Evolutionary conservation across 2,797 vertebrate genomes (phyloP), one percentile per base, ranked within the genome.

Genomic region (Lophius americanus): DNA sequence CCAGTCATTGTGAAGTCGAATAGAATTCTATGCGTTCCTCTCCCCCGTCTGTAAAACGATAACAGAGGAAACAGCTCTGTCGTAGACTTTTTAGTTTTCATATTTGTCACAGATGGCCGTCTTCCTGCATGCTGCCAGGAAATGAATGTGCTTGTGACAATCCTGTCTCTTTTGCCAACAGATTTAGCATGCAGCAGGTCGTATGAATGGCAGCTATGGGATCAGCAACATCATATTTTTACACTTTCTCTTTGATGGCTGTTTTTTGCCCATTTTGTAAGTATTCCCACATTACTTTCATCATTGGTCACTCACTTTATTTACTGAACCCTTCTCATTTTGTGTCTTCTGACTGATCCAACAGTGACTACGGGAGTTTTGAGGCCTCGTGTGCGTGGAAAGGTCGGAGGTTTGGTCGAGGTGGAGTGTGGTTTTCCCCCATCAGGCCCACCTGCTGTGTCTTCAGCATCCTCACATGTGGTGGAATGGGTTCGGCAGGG

Each of bases 401-500:
- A 94, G 23, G 90, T 89, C 2, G 95, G 95, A 33, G 92, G 92
- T 44, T 93, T 68, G 9, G 91, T 88, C 5, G 90, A 96, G 75
- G 79, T 99, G 88, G 87, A 89, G 69, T 99, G 97, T 52, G 89
- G 85, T 63, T 85, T 95, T 38, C 78, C 75, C 9, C 58, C 75
- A 4, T 67, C 82, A 0, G 63, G 66, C 7, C 51, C 75, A 0
- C 64, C 43, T 8, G 60, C 55, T 3, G 70, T 42, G 52, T 68
- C 84, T 37, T 55, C 85, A 1, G 81, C 67, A 5, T 92, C 95
- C 0, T 92, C 91, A 49, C 95, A 95, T 1, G 96, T 98, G 87
- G 94, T 98, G 60, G 97, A 99, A 90, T 99, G 97, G 97, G 90
- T 96, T 8, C 95, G 96, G 1, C 94, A 94, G 42, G 97, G 94